Percentiles rank a stretch among this genome's conserved stretches.
Conservation (phyloP, 53 echinoderm and acorn worm genomes). For the Echinometra lucunter region DNA sequence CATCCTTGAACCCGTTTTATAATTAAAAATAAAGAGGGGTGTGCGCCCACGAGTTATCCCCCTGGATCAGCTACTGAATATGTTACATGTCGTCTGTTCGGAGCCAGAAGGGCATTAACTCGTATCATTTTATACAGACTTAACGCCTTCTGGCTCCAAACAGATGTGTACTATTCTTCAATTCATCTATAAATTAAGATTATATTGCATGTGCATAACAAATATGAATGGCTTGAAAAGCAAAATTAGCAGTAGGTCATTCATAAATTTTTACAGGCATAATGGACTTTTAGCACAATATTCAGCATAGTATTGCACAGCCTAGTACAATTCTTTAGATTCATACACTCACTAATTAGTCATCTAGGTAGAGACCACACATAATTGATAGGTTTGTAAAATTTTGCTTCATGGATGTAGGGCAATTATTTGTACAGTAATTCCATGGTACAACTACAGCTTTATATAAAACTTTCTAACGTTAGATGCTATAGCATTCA, state of each 20-base stretch:
- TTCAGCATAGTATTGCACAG: neutral
- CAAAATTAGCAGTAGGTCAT: neutral
- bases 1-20: too few species aligned
- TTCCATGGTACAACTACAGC: neutral
- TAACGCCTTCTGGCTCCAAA: too few species aligned
- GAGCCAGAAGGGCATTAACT: too few species aligned
- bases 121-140: too few species aligned
- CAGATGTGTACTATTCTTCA: too few species aligned
- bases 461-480: neutral
- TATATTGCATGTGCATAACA: neutral
- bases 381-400: constrained; percentile 1
- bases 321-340: neutral
- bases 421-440: neutral
- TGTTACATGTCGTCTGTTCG: too few species aligned
- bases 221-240: neutral
- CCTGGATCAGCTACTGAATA: too few species aligned
- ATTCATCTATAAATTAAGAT: too few species aligned
- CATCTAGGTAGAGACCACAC: neutral
- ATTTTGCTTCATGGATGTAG: neutral
- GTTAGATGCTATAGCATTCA: neutral
- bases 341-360: constrained; percentile 1
- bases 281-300: neutral
- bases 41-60: too few species aligned
- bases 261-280: neutral
- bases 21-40: too few species aligned